Conservation (phyloP, 37 sponge, comb jelly and placozoan species). For the Ephydatia muelleri region DNA sequence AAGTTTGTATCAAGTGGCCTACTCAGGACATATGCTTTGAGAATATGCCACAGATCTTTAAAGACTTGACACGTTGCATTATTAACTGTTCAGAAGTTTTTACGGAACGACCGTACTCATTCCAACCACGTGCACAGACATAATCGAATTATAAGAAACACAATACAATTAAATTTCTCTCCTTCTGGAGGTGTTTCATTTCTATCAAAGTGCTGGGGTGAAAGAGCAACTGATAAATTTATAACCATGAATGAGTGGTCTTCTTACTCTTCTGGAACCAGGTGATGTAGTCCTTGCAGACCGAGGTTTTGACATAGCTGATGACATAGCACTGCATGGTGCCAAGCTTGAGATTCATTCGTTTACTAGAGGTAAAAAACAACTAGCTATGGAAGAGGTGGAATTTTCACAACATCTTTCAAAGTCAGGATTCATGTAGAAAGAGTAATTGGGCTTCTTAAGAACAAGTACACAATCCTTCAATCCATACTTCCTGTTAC, state of each 20-base stretch:
- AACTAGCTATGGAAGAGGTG: constrained; percentile 38
- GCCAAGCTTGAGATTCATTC: constrained; percentile 49
- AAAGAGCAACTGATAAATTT: constrained; percentile 34
- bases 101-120: constrained; percentile 13
- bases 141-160: constrained; percentile 65
- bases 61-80: constrained; percentile 10
- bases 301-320: constrained; percentile 46
- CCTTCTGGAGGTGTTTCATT: constrained; percentile 36
- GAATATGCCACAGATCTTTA: constrained; percentile 39
- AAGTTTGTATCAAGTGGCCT: constrained; percentile 38
- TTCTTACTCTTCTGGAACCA: constrained; percentile 23
- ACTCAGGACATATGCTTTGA: constrained; percentile 1
- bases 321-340: constrained; percentile 36
- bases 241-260: constrained; percentile 41
- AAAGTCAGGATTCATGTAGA: constrained; percentile 56
- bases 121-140: constrained; percentile 20
- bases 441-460: constrained; percentile 46
- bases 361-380: constrained; percentile 34
- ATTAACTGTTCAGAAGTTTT: constrained; percentile 49
- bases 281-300: constrained; percentile 54
- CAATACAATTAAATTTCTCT: constrained; percentile 61
- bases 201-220: constrained; percentile 48
- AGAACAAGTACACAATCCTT: constrained; percentile 43
- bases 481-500: constrained; percentile 7
- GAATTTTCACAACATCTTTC: constrained; percentile 36